A percentile compares a stretch with the other conserved stretches of the same genome.
Evolutionary conservation across 2,113 vertebrate genomes (phyloP).

Genomic region (Caretta caretta): DNA sequence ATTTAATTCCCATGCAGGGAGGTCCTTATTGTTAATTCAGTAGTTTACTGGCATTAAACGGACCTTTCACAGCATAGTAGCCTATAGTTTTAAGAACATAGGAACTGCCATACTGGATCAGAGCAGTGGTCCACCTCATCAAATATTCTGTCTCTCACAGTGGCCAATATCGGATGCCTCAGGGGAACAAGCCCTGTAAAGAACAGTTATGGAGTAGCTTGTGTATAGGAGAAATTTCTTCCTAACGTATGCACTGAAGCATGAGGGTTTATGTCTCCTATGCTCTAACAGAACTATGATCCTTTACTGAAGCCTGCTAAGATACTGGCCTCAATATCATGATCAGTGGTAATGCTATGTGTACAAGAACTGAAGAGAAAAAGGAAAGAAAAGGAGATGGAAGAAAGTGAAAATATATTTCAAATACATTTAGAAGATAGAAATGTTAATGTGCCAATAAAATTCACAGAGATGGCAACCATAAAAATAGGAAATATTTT

Average conservation of each 20-base stretch:
- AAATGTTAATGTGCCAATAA: background rate
- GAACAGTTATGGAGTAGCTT: background rate
- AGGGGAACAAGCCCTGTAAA: background rate
- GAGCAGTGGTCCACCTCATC: background rate
- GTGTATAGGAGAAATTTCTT: constrained; percentile 9
- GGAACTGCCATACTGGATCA: background rate
- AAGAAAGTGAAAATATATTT: constrained; percentile 11
- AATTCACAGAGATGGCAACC: background rate
- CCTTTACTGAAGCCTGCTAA: background rate
- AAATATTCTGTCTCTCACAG: background rate
- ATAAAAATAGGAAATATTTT: background rate
- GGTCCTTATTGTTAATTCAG: background rate
- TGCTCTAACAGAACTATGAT: background rate
- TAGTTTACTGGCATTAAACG: background rate
- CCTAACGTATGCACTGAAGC: background rate
- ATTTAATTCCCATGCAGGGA: background rate
- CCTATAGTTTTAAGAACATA: background rate
- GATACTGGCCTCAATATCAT: background rate
- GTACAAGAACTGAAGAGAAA: background rate
- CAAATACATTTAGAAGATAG: background rate
- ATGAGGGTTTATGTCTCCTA: background rate
- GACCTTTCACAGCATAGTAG: background rate
- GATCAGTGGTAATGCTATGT: background rate
- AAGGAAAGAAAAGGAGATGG: background rate
- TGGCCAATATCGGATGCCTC: background rate